Percentiles rank a stretch among this genome's conserved stretches.
Conservation (phyloP, 2,113 vertebrate species). For the Ciconia boyciana region DNA sequence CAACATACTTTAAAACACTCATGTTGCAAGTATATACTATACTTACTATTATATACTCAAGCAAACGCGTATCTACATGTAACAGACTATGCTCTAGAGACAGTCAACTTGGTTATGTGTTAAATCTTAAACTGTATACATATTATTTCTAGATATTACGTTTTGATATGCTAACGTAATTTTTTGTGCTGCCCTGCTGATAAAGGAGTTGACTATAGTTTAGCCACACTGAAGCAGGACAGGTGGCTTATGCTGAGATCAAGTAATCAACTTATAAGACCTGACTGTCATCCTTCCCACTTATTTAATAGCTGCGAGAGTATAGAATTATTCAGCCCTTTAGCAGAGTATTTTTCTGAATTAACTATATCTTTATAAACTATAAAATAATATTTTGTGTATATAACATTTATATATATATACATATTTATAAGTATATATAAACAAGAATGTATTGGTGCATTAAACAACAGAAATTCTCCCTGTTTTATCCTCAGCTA, state of each 20-base stretch:
- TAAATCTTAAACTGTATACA: not conserved
- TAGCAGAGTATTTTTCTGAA: not conserved
- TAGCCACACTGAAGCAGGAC: not conserved
- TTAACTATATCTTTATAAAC: not conserved
- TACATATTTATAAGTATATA: not conserved
- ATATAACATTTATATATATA: not conserved
- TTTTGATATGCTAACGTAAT: not conserved
- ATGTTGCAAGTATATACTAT: not conserved
- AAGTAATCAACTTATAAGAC: not conserved
- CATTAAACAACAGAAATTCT: not conserved
- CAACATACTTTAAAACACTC: not conserved
- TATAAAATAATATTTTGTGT: not conserved
- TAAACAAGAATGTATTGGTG: not conserved
- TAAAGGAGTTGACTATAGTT: not conserved
- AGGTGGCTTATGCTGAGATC: not conserved
- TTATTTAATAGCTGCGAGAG: not conserved
- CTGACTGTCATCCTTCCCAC: not conserved
- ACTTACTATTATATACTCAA: not conserved
- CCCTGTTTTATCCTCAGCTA: not conserved
- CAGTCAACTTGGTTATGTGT: not conserved
- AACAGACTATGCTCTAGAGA: not conserved
- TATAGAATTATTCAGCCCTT: not conserved
- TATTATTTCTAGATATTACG: not conserved
- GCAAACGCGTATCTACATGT: not conserved
- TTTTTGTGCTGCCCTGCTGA: not conserved